These are phyloP conservation scores for Augochlora pura DNA, from an alignment of 1,140 invertebrate species.

Conservation along the genomic window DNA sequence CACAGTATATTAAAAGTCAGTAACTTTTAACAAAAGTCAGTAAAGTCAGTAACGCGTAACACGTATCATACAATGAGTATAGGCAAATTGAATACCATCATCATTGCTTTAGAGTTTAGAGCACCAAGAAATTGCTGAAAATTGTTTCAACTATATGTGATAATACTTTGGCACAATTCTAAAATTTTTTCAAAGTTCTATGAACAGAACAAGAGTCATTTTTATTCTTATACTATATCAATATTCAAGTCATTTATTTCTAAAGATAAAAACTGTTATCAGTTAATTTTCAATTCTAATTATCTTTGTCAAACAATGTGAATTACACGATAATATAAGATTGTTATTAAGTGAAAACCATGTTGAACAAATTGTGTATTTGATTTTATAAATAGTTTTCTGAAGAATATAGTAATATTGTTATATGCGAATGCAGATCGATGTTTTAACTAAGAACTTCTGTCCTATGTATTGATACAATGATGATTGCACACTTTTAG, in stretches of 20 bases:
- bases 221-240: constrained; percentile 4
- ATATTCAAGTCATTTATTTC: not conserved
- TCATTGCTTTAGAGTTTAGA: not conserved
- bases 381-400: no score
- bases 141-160: constrained; percentile 3
- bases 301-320: not conserved
- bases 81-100: not conserved
- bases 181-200: not conserved
- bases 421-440: no score
- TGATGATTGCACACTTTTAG: not conserved
- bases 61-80: not conserved
- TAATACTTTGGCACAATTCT: constrained; percentile 19
- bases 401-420: no score
- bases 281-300: not conserved
- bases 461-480: not conserved
- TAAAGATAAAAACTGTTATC: not conserved
- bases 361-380: not conserved
- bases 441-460: no score
- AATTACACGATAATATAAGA: no score
- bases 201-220: not conserved
- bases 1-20: not conserved
- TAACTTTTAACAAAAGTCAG: no score
- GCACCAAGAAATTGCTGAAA: constrained; percentile 18
- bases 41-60: constrained; percentile 2
- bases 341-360: not conserved